phyloP scores from a whole-genome alignment of 2,113 vertebrate genomes.

The Hyperopisus bebe region DNA sequence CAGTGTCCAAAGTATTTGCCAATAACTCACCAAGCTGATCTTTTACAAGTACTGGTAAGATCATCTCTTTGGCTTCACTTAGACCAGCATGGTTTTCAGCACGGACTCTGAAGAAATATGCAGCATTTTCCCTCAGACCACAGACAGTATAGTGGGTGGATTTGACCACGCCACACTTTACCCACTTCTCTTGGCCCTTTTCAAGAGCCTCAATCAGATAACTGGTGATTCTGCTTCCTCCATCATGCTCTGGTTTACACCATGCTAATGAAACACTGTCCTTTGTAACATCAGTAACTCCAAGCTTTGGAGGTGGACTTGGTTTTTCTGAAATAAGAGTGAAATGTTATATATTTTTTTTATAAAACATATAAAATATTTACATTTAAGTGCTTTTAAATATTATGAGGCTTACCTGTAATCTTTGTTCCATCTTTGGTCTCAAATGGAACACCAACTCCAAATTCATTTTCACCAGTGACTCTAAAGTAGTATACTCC shows the following conservation, averaged over 20 bases:
- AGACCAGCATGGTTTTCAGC: slow-evolving; percentile 92
- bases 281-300: slow-evolving; percentile 80
- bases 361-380: neutral
- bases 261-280: slow-evolving; percentile 84
- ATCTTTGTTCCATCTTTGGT: slow-evolving; percentile 91
- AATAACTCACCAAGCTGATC: slow-evolving; percentile 77
- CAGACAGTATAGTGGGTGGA: slow-evolving; percentile 73
- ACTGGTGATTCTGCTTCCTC: slow-evolving; percentile 84
- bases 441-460: slow-evolving; percentile 77
- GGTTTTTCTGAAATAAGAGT: slow-evolving; percentile 79
- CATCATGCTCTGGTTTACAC: slow-evolving; percentile 92
- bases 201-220: slow-evolving; percentile 86
- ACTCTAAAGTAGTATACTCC: slow-evolving; percentile 90
- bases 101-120: slow-evolving; percentile 92
- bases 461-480: slow-evolving; percentile 91
- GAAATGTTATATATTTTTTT: neutral
- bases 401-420: slow-evolving; percentile 68
- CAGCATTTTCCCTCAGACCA: slow-evolving; percentile 81
- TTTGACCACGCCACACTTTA: slow-evolving; percentile 84
- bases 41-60: slow-evolving; percentile 80
- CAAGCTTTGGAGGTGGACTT: slow-evolving; percentile 87
- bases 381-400: neutral
- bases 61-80: slow-evolving; percentile 84
- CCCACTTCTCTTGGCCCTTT: slow-evolving; percentile 93
- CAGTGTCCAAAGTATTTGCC: neutral